A percentile compares a stretch with the other conserved stretches of the same genome.
Conservation (phyloP, 2,888 invertebrate species). For the Rhingia campestris region DNA sequence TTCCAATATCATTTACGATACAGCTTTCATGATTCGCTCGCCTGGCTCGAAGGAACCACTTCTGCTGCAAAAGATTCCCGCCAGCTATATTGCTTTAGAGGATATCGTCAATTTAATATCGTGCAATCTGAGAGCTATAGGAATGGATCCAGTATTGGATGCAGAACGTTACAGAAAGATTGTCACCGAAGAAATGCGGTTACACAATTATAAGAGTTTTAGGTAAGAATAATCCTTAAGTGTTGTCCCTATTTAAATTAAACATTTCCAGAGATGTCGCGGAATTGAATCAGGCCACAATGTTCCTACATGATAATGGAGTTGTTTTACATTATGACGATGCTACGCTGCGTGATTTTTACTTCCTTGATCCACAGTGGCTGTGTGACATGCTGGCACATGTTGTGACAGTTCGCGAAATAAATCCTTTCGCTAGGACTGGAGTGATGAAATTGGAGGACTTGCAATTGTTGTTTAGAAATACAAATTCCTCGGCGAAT, state of each 20-base stretch:
- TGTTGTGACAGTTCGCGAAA: conserved; percentile 97
- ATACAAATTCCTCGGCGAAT: conserved; percentile 89
- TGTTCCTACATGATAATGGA: conserved; percentile 98
- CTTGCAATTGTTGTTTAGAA: conserved; percentile 95
- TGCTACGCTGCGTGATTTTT: conserved; percentile 95
- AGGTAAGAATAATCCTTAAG: conserved; percentile 61
- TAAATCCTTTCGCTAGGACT: conserved; percentile 96
- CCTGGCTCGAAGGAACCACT: conserved; percentile 95
- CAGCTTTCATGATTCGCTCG: conserved; percentile 94
- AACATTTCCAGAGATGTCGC: conserved; percentile 88
- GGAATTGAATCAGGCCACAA: conserved; percentile 96
- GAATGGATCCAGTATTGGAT: conserved; percentile 91
- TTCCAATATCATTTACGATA: conserved; percentile 96
- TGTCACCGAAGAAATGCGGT: conserved; percentile 82
- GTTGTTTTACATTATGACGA: conserved; percentile 97
- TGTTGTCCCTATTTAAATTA: not conserved
- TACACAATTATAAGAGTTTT: conserved; percentile 82
- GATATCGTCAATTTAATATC: conserved; percentile 94
- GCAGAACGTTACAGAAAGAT: conserved; percentile 88
- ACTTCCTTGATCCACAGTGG: conserved; percentile 99
- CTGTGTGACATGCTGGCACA: conserved; percentile 98
- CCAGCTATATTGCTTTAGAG: conserved; percentile 96
- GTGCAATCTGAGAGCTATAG: conserved; percentile 87
- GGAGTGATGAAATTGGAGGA: conserved; percentile 98
- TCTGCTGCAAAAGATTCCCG: conserved; percentile 96